Evolutionary conservation across 1,140 invertebrate species (phyloP).

Genomic region (Trichoplusia ni): DNA sequence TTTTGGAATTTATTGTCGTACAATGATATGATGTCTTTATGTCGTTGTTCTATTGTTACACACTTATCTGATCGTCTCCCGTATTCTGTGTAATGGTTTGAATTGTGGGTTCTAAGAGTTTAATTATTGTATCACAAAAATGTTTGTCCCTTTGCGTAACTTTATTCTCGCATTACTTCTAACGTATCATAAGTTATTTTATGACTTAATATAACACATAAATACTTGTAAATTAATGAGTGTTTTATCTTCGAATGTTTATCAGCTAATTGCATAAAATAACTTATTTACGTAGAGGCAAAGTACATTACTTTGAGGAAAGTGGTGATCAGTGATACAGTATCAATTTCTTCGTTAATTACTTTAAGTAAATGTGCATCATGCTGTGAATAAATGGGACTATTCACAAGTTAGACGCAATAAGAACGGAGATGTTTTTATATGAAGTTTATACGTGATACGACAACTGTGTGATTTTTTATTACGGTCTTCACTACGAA

Average conservation of each 20-base stretch:
- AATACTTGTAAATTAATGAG: too few relatives aligned
- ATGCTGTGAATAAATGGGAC: constrained; percentile 4
- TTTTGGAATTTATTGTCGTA: constrained; percentile 74
- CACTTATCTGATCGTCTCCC: constrained; percentile 74
- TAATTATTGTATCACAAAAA: constrained; percentile 26
- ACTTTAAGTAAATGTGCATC: not conserved
- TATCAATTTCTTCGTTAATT: not conserved
- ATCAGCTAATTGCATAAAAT: too few relatives aligned
- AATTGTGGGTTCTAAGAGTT: constrained; percentile 34
- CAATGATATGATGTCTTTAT: constrained; percentile 80
- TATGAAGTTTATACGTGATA: too few relatives aligned
- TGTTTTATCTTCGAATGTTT: too few relatives aligned
- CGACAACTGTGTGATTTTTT: too few relatives aligned
- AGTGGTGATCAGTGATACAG: not conserved
- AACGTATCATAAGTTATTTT: not conserved
- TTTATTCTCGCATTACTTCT: too few relatives aligned
- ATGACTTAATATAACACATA: not conserved
- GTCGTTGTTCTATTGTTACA: constrained; percentile 67
- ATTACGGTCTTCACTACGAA: constrained; percentile 1
- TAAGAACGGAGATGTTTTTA: not conserved
- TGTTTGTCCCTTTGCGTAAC: too few relatives aligned
- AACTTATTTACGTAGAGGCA: not conserved
- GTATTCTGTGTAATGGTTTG: constrained; percentile 68
- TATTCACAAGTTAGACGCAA: not conserved
- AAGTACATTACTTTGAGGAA: not conserved